Percentiles rank a stretch among this genome's conserved stretches.
phyloP scores from a whole-genome alignment of 2,888 invertebrate species.

The Tillus elongatus region DNA sequence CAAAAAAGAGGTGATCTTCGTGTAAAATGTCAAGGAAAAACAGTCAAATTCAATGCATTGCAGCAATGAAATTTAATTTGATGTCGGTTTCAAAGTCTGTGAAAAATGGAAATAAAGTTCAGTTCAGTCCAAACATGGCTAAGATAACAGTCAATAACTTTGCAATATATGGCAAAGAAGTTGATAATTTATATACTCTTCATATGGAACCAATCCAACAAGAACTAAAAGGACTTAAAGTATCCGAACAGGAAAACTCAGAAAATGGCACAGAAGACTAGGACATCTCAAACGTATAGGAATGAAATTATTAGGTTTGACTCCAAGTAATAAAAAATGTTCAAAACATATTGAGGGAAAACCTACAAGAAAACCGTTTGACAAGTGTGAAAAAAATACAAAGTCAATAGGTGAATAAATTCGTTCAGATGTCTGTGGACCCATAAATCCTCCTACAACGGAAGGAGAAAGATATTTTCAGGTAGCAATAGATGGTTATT shows the following conservation, averaged over 20 bases:
- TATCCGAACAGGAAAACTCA: not conserved
- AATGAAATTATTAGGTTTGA: slow-evolving; percentile 6
- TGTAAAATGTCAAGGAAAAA: slow-evolving; percentile 9
- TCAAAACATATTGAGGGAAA: slow-evolving; percentile 13
- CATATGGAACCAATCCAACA: too few species aligned
- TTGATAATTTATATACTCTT: too few species aligned
- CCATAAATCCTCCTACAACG: slow-evolving; percentile 12
- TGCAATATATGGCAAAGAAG: too few species aligned
- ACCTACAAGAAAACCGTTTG: slow-evolving; percentile 18
- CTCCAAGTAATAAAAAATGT: too few species aligned
- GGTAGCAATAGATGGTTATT: slow-evolving; percentile 14
- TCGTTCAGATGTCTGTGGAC: slow-evolving; percentile 19
- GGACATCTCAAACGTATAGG: slow-evolving; percentile 8
- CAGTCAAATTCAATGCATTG: slow-evolving; percentile 10
- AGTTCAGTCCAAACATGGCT: too few species aligned
- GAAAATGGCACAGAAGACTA: slow-evolving; percentile 10
- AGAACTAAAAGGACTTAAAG: not conserved
- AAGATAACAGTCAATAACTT: too few species aligned
- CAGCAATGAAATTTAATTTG: slow-evolving; percentile 10
- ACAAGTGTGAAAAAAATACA: slow-evolving; percentile 15
- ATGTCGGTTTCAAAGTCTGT: slow-evolving; percentile 10
- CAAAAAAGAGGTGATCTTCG: slow-evolving; percentile 7
- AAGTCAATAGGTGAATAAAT: slow-evolving; percentile 19
- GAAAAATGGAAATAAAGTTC: too few species aligned
- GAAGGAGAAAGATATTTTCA: slow-evolving; percentile 13